These are phyloP conservation scores for Arctopsyche grandis DNA, from an alignment of 1,140 invertebrate species.

Conservation along the genomic window DNA sequence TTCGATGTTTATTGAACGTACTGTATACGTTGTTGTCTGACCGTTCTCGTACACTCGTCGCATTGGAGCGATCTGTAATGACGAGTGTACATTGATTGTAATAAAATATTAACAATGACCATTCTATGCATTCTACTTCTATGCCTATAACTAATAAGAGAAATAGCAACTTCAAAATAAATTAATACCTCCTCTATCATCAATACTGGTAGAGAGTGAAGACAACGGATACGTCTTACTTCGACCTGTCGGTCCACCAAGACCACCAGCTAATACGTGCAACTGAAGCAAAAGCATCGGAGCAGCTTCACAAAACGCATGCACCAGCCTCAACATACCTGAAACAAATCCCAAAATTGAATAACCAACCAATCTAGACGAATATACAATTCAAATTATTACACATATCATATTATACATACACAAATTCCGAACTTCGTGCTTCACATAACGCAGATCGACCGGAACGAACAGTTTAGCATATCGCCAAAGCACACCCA, in stretches of 20 bases:
- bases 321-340: conserved; percentile 83
- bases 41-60: too few species aligned
- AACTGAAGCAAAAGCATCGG: conserved; percentile 87
- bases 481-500: conserved; percentile 90
- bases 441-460: conserved; percentile 83
- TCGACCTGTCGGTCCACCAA: conserved; percentile 40
- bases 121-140: too few species aligned
- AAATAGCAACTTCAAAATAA: background rate
- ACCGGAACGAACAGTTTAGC: conserved; percentile 88
- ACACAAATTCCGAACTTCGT: conserved; percentile 78
- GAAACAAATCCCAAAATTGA: conserved; percentile 29
- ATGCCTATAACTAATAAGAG: too few species aligned
- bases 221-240: conserved; percentile 26
- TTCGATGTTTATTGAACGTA: too few species aligned
- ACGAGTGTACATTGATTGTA: too few species aligned
- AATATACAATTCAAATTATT: too few species aligned
- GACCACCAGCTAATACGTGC: conserved; percentile 75
- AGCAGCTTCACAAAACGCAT: conserved; percentile 87
- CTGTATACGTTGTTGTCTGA: too few species aligned
- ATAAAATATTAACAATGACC: too few species aligned
- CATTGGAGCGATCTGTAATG: too few species aligned
- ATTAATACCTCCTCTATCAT: conserved; percentile 47
- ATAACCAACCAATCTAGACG: background rate
- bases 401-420: conserved; percentile 56
- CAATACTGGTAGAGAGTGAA: conserved; percentile 32